A percentile compares a stretch with the other conserved stretches of the same genome.
These are phyloP conservation scores for Tipula unca DNA, from an alignment of 2,888 invertebrate genomes.

Conservation along the genomic window DNA sequence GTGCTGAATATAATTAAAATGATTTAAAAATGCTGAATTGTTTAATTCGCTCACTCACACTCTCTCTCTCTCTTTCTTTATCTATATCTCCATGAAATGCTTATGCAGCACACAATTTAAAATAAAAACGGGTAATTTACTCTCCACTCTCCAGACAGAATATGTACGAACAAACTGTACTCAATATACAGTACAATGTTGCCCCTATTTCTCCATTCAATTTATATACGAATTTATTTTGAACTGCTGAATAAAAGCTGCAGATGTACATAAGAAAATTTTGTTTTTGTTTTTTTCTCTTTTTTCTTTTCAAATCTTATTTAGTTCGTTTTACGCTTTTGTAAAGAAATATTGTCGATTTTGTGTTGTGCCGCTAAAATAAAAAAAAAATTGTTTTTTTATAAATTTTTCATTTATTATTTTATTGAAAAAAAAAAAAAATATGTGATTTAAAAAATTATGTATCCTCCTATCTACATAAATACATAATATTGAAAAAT, in stretches of 20 bases:
- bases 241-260: not conserved
- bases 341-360: not conserved
- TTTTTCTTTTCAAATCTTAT: not conserved
- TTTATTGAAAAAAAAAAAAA: not conserved
- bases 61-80: not conserved
- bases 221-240: not conserved
- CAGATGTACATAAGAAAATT: not conserved
- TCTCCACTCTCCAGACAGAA: not conserved
- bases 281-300: not conserved
- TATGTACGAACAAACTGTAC: not conserved
- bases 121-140: not conserved
- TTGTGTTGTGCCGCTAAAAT: not conserved
- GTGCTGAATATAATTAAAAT: not conserved
- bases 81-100: not conserved
- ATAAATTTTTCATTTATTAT: not conserved
- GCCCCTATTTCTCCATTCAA: not conserved
- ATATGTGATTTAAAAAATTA: not conserved
- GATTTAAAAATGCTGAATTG: not conserved
- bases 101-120: not conserved
- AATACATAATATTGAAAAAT: not conserved
- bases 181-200: not conserved
- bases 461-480: no score
- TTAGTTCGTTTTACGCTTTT: conserved; percentile 8
- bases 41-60: not conserved
- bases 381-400: not conserved